Evolutionary conservation across 2,797 vertebrate species (phyloP), one percentile per base, ranked within the genome.

Genomic region (Clarias platycephalus): DNA sequence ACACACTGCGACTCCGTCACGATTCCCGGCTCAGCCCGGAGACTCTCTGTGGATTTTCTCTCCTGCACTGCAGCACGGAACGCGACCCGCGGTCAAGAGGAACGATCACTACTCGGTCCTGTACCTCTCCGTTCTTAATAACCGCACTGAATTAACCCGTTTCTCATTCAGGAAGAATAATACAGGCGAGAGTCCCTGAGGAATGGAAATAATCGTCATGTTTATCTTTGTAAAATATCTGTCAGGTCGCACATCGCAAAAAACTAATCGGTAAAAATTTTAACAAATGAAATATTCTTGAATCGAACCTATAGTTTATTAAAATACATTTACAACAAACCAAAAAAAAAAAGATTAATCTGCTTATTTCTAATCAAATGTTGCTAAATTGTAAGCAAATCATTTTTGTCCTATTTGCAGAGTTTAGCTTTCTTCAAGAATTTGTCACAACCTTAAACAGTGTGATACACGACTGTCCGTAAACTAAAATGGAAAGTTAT

Each of bases 201-300:
- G 84, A 82, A 86, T 49, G n/a, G n/a, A n/a, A n/a, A n/a, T n/a
- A n/a, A n/a, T n/a, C n/a, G 37, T 71, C 37, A 0, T 24, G 68
- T n/a, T 71, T 44, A 12, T 49, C 0, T 49, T 72, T 72, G 20
- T 28, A 57, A 55, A 53, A 53, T n/a, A n/a, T 26, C 72, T 55
- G 49, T 72, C 44, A 26, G 12, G 49, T 49, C 12, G 49, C 49
- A 49, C 49, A 53, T 13, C 3, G 40, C 40, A 9, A 44, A 44
- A 37, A 44, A 44, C 8, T 44, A 8, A 13, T 53, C 13, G 49
- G 49, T 53, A 3, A 53, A 53, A 53, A 53, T 53, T 12, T 53
- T 53, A 13, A 13, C 12, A 53, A 53, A 13, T 53, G 49, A 53
- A 53, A 13, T 53, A 13, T 13, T 53, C 49, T 13, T 53, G 49